phyloP scores from a whole-genome alignment of 2,888 invertebrate genomes.

The Mesoligia furuncula region DNA sequence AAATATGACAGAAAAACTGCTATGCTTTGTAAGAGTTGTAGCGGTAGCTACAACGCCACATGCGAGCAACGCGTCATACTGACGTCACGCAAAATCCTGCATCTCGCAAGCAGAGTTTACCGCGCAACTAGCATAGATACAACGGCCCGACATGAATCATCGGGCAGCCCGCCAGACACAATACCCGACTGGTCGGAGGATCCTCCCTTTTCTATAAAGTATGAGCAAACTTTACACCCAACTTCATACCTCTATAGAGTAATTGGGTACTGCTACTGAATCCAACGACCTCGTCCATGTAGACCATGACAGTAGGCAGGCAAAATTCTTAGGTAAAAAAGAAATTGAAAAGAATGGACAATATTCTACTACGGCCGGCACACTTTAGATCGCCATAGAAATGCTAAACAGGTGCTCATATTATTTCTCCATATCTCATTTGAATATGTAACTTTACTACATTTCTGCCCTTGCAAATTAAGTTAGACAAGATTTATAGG shows the following conservation, averaged over 20 bases:
- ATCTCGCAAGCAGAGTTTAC: no score
- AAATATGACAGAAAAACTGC: neutral
- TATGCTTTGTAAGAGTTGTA: neutral
- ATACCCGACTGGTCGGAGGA: no score
- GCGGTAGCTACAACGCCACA: no score
- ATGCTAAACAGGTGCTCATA: constrained; percentile 34
- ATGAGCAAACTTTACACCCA: no score
- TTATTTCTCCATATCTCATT: constrained; percentile 43
- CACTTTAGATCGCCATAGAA: constrained; percentile 23
- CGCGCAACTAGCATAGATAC: no score
- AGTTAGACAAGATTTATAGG: constrained; percentile 2
- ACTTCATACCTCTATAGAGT: no score
- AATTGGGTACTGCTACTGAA: neutral
- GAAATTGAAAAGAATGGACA: constrained; percentile 40
- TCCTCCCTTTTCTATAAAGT: no score
- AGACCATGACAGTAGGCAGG: neutral
- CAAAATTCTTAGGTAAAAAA: constrained; percentile 20
- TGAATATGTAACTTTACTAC: constrained; percentile 20
- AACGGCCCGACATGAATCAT: no score
- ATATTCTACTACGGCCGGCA: neutral
- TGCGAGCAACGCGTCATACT: no score
- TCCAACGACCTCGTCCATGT: neutral
- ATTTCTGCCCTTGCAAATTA: constrained; percentile 39
- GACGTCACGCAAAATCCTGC: no score
- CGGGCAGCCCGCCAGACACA: no score